phyloP scores from a whole-genome alignment of 2,888 invertebrate genomes.

The Andrena dorsata region DNA sequence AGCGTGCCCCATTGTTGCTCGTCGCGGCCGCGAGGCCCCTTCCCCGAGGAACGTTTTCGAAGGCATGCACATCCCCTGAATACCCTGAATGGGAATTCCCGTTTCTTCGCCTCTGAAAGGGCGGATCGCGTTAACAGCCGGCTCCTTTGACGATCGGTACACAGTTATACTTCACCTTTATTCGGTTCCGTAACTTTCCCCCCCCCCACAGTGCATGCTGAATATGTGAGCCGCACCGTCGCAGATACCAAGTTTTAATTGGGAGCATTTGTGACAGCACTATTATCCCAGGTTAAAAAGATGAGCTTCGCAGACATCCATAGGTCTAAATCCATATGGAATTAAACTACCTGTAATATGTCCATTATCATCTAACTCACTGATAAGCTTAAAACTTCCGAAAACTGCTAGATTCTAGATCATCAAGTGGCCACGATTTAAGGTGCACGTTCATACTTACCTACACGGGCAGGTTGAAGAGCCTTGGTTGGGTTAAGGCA shows the following conservation, averaged over 20 bases:
- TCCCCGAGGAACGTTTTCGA: constrained; percentile 33
- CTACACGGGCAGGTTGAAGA: too few relatives aligned
- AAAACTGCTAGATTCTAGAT: too few relatives aligned
- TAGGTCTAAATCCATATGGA: too few relatives aligned
- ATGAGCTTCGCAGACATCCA: too few relatives aligned
- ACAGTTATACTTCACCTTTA: neutral
- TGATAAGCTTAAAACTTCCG: too few relatives aligned
- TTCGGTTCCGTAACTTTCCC: neutral
- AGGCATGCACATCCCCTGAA: constrained; percentile 17
- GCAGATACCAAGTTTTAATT: constrained; percentile 16
- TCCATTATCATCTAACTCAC: too few relatives aligned
- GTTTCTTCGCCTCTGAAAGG: constrained; percentile 27
- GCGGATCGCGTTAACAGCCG: neutral
- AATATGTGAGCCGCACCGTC: neutral
- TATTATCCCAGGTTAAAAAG: neutral
- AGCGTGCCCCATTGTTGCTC: constrained; percentile 25
- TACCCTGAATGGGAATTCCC: constrained; percentile 28
- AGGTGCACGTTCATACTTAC: too few relatives aligned
- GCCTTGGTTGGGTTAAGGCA: neutral
- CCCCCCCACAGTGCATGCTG: neutral
- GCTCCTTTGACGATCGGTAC: neutral
- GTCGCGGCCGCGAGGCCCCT: neutral
- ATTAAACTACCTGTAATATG: too few relatives aligned
- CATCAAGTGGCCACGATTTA: too few relatives aligned
- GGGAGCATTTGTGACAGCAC: neutral